phyloP scores from a whole-genome alignment of 2,113 vertebrate genomes.

The Hemiscyllium ocellatum region DNA sequence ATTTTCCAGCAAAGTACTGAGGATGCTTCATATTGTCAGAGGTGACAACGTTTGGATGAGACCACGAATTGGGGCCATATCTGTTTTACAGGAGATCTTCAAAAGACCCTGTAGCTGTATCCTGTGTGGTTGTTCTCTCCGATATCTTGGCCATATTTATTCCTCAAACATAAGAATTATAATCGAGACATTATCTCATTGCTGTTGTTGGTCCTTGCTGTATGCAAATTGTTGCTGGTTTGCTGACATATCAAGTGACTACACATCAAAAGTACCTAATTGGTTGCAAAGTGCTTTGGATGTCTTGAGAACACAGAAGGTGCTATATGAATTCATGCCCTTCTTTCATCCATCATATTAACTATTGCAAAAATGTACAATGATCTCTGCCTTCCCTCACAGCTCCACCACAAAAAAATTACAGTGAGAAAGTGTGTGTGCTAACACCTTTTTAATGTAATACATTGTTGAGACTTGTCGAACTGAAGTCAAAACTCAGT shows the following conservation, averaged over 20 bases:
- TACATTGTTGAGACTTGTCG: constrained; percentile 53
- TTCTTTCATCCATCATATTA: neutral
- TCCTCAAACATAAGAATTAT: neutral
- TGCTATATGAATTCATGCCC: neutral
- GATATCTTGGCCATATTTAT: neutral
- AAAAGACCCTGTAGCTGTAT: neutral
- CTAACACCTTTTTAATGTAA: constrained; percentile 64
- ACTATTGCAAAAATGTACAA: neutral
- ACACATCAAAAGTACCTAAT: neutral
- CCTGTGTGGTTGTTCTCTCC: neutral
- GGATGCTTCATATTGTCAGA: neutral
- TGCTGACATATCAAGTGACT: neutral
- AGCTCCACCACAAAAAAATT: neutral
- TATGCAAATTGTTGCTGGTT: neutral
- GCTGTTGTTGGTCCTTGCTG: neutral
- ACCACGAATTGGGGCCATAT: neutral
- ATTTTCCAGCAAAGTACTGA: neutral
- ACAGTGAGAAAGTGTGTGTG: neutral
- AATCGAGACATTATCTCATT: neutral
- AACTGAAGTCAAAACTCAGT: constrained; percentile 29
- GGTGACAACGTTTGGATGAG: neutral
- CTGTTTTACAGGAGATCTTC: neutral
- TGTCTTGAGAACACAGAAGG: neutral
- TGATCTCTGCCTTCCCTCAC: neutral
- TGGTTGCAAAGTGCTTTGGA: neutral